phyloP scores from a whole-genome alignment of 2,113 vertebrate species.

The Nibea albiflora region DNA sequence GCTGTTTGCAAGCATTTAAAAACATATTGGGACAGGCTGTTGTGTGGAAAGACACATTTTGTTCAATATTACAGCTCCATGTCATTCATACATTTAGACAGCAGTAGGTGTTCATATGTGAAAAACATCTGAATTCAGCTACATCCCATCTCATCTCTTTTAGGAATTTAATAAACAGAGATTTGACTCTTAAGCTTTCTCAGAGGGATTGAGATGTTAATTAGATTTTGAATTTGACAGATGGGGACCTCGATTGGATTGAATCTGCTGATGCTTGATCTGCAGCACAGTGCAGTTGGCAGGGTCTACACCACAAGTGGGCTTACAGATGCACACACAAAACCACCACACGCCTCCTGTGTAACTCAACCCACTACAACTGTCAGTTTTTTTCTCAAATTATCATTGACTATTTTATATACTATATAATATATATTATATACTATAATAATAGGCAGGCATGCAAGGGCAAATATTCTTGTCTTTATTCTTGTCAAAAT shows the following conservation, averaged over 20 bases:
- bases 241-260: conserved; percentile 35
- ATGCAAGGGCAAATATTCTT: not conserved
- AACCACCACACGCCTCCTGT: not conserved
- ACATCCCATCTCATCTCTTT: not conserved
- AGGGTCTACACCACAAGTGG: not conserved
- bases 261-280: conserved; percentile 45
- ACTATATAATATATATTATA: too few relatives aligned
- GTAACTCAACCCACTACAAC: not conserved
- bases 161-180: conserved; percentile 23
- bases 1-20: conserved; percentile 2
- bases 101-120: not conserved
- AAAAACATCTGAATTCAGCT: not conserved
- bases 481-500: not conserved
- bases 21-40: not conserved
- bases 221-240: conserved; percentile 53
- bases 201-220: conserved; percentile 29
- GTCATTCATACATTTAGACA: not conserved
- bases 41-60: not conserved
- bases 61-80: not conserved
- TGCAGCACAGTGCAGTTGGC: not conserved
- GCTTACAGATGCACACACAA: not conserved
- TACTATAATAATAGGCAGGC: too few relatives aligned
- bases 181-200: conserved; percentile 37
- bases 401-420: not conserved
- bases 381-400: not conserved